Base-by-base conservation (phyloP, 2,113 vertebrate genomes). In the Grammomys surdaster region DNA sequence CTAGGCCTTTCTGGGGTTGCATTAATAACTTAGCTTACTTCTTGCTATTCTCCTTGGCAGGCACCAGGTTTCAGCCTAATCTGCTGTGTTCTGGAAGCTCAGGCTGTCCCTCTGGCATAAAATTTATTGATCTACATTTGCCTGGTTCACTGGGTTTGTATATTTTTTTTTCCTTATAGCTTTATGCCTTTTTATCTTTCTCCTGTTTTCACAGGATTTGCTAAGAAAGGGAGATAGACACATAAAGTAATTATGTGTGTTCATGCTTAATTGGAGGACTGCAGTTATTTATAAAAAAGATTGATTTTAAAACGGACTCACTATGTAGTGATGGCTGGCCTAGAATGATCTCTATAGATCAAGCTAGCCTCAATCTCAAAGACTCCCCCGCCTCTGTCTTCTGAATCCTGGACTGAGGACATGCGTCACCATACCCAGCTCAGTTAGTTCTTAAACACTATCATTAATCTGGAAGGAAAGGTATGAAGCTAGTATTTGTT, bases 401-500 rank as follows among this genome's bases (percentile, higher is more conserved):
- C 56, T 60, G 56, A 60, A 60, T 84, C 24, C 14, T 63, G 56
- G 12, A 60, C 24, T 63, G 24, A 63, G 13, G 80, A 43, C 56
- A 43, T 60, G 81, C 43, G 24, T n/a, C n/a, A 63, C 7, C 58
- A 63, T 4, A 8, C 58, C 58, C 24, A 43, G 81, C 24, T 63
- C n/a, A 84, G 58, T 3, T 76, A 70, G 16, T 22, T 91, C 70
- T 90, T 92, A 94, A 96, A 73, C 48, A 89, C 28, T 77, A 77
- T 11, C 48, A 77, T 77, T 77, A 90, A 65, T 48, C 58, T 63
- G 72, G 8, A 88, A 85, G 13, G 17, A 20, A 94, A 63, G n/a
- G 76, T 51, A 36, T 63, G 60, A 95, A 95, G 84, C 11, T 69
- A 96, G 5, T 73, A 93, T 93, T 90, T 84, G 85, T 91, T 93